Conservation (phyloP, 2,888 invertebrate genomes). For the Eupithecia exiguata region DNA sequence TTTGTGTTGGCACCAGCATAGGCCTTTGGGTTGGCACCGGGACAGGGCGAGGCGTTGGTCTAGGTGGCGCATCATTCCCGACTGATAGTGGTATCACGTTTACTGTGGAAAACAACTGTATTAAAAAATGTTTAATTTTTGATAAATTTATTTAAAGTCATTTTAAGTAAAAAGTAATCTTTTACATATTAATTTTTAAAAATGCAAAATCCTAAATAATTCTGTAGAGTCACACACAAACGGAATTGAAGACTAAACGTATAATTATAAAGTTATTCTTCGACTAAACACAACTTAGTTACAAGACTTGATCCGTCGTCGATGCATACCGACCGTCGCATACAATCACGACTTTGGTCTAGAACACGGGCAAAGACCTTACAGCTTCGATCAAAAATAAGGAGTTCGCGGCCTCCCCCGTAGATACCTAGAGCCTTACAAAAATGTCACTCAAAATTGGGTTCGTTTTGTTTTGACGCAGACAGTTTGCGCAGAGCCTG, state of each 20-base stretch:
- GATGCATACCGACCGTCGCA: constrained; percentile 1
- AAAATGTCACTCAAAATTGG: too few species aligned
- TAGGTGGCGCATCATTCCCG: constrained; percentile 45
- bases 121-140: background rate
- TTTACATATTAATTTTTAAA: too few species aligned
- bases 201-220: background rate
- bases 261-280: background rate
- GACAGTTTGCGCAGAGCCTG: too few species aligned
- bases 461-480: too few species aligned
- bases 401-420: too few species aligned
- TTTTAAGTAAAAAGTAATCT: too few species aligned
- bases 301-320: background rate
- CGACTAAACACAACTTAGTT: background rate
- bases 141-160: too few species aligned
- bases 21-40: constrained; percentile 29
- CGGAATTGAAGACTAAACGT: background rate
- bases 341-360: constrained; percentile 5
- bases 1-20: constrained; percentile 31
- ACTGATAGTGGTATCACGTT: constrained; percentile 49
- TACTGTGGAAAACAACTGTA: constrained; percentile 20
- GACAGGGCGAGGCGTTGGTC: constrained; percentile 40
- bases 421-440: too few species aligned
- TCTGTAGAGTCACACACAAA: background rate
- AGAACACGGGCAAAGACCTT: background rate
- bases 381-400: too few species aligned